Base-by-base conservation (phyloP, 2,113 vertebrate species). In the Camelus bactrianus region DNA sequence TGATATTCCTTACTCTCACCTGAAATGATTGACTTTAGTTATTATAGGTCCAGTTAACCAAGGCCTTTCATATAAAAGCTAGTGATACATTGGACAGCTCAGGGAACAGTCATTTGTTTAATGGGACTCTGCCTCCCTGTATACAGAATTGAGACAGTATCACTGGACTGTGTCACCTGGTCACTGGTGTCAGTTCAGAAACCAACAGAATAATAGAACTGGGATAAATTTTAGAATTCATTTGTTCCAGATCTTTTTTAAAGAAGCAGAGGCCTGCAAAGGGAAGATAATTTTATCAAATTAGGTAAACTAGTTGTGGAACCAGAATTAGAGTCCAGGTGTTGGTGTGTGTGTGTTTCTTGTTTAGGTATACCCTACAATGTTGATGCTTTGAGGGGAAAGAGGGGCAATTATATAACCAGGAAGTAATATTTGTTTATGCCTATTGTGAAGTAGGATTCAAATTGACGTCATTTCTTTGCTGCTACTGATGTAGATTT, bases 181-280 rank as follows among this genome's bases (percentile, higher is more conserved):
- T 76, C 65, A 75, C 0, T 87, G 42, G 8, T 83, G 22, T 79
- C 38, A 72, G 38, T 54, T 80, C 87, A 82, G 75, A 90, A 93
- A 67, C 46, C n/a, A 56, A 24, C 32, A 77, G 60, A 92, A 56
- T 75, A 50, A 80, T 82, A 65, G 22, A 56, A 87, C 54, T 69
- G 58, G 80, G 20, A 52, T 93, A 20, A 86, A 93, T 95, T 91
- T 95, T 82, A 91, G 38, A 62, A 97, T 38, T 83, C 32, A 84
- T 50, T 73, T 91, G 15, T 92, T 81, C 54, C 16, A 50, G 22
- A 32, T 86, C 50, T 30, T 83, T 81, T 93, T 46, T 86, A 76
- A 42, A 32, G 60, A 77, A 82, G 60, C 35, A 91, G 54, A 70
- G 60, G 22, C 52, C 81, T 87, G 38, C 26, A 82, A 95, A 79